Percentiles rank a stretch among this genome's conserved stretches.
Conservation (phyloP, 2,797 vertebrate species). For the Gallinago stenura region DNA sequence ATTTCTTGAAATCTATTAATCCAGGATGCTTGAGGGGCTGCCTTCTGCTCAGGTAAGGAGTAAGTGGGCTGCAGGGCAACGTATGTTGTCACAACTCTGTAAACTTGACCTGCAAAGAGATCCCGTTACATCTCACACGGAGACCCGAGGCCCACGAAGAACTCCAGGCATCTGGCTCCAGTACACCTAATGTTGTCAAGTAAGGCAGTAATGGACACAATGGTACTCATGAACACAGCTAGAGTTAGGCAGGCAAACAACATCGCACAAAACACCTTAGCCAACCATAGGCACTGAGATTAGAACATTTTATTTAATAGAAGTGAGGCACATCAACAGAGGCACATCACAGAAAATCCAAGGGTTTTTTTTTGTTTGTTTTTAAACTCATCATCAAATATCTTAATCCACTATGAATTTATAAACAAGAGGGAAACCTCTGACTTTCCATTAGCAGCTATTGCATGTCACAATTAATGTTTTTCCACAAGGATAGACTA, state of each 20-base stretch:
- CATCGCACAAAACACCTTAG: background rate
- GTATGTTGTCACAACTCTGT: accelerated
- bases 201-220: background rate
- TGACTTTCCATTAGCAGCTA: background rate
- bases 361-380: background rate
- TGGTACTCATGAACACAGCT: background rate
- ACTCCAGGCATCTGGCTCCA: background rate
- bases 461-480: background rate
- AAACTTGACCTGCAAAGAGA: background rate
- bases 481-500: background rate
- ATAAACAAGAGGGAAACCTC: background rate
- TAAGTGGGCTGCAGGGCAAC: background rate
- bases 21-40: background rate
- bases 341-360: background rate
- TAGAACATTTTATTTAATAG: background rate
- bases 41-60: background rate
- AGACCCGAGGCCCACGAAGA: background rate
- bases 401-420: background rate
- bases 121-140: background rate
- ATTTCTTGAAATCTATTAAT: background rate
- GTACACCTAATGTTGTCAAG: background rate
- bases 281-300: background rate
- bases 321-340: background rate
- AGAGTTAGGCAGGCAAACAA: background rate
- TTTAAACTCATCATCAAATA: background rate